These are phyloP conservation scores for Scaptomyza polygonia DNA, from an alignment of 2,888 invertebrate species.

Conservation along the genomic window DNA sequence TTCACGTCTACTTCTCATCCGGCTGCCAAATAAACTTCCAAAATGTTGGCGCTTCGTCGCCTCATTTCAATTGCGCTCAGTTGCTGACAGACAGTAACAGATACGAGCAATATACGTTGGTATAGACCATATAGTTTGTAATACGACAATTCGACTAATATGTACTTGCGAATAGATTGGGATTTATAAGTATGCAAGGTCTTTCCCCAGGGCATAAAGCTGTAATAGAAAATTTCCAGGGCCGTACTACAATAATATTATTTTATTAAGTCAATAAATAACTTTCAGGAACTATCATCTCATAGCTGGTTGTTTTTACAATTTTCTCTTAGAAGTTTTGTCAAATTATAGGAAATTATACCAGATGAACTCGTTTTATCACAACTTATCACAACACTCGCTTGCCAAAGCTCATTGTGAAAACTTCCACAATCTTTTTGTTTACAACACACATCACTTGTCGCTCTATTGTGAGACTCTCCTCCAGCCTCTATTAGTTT, in stretches of 20 bases:
- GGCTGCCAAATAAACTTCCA: conserved; percentile 76
- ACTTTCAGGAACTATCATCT: too few species aligned
- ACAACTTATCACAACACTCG: conserved; percentile 17
- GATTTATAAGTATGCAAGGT: conserved; percentile 28
- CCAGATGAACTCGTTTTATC: not conserved
- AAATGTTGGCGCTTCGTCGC: conserved; percentile 74
- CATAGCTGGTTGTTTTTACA: too few species aligned
- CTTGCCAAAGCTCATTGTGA: conserved; percentile 23
- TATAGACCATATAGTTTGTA: conserved; percentile 34
- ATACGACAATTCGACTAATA: conserved; percentile 34
- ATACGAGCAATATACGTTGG: conserved; percentile 23
- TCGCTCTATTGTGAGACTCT: conserved; percentile 40
- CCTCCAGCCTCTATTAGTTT: conserved; percentile 40
- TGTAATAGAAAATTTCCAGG: conserved; percentile 14
- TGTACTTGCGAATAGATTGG: conserved; percentile 22
- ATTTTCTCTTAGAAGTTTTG: not conserved
- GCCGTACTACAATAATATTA: not conserved
- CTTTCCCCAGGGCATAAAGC: not conserved
- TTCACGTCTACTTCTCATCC: conserved; percentile 35
- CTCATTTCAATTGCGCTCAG: conserved; percentile 56
- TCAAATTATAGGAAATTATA: too few species aligned
- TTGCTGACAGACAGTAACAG: conserved; percentile 58
- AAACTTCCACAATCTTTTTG: conserved; percentile 45
- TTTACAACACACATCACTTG: conserved; percentile 66
- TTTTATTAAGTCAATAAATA: not conserved